These are phyloP conservation scores for Drosophila sturtevanti DNA, from an alignment of 1,140 invertebrate species.

Conservation along the genomic window DNA sequence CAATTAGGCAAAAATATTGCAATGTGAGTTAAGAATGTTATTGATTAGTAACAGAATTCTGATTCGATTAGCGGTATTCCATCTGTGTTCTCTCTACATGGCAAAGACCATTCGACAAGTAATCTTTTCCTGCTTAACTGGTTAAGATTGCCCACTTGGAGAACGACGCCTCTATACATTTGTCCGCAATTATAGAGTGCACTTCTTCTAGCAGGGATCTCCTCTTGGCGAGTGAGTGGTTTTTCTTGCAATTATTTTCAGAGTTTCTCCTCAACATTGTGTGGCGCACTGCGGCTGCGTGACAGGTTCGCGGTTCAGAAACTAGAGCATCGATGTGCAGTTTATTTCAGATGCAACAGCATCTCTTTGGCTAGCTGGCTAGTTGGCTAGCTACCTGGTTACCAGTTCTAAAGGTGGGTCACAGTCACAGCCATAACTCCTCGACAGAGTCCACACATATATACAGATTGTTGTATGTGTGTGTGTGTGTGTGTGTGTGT, in stretches of 20 bases:
- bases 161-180: conserved; percentile 17
- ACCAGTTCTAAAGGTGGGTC: conserved; percentile 72
- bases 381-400: conserved; percentile 33
- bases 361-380: conserved; percentile 15
- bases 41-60: conserved; percentile 34
- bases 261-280: conserved; percentile 65
- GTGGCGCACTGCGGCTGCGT: conserved; percentile 49
- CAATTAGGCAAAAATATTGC: conserved; percentile 7
- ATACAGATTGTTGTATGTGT: conserved; percentile 5
- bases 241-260: conserved; percentile 77
- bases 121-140: conserved; percentile 64
- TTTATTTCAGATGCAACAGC: conserved; percentile 40
- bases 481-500: conserved; percentile 15
- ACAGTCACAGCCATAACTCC: conserved; percentile 76
- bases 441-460: conserved; percentile 13
- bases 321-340: conserved; percentile 71
- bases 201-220: conserved; percentile 67
- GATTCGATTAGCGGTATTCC: conserved; percentile 70
- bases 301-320: conserved; percentile 74
- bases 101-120: conserved; percentile 50
- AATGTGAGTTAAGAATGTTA: conserved; percentile 26
- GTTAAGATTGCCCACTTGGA: conserved; percentile 50
- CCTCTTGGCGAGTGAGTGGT: conserved; percentile 47
- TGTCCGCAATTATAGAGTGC: conserved; percentile 54
- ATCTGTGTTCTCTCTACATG: conserved; percentile 16